Evolutionary conservation across 2,113 vertebrate species (phyloP), one percentile per base, ranked within the genome.

Genomic region (Bostrychus sinensis): DNA sequence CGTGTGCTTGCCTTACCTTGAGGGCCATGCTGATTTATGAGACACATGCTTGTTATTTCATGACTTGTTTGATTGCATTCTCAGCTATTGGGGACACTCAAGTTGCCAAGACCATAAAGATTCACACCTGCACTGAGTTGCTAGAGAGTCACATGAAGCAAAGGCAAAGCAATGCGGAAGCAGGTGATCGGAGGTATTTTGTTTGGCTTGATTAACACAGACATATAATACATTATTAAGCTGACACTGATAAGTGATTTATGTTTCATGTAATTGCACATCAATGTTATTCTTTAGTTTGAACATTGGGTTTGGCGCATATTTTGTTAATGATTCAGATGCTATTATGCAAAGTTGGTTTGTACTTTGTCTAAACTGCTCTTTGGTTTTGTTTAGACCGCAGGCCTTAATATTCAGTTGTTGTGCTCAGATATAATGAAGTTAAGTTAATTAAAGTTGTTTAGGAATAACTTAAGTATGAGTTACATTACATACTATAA

Each of bases 61-160:
- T 74, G 87, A 92, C 88, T 87, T 76, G 81, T 91, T 86, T 86
- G 90, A 90, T 92, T 82, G 83, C 88, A 91, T 92, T 91, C 85
- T 86, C 60, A 61, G 77, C 75, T 72, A 82, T 86, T 30, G 7
- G 19, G 48, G 75, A 71, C 65, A 71, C 70, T 78, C 48, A 6
- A 58, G 70, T 70, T 89, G 84, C 84, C 86, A 86, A 89, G 67
- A 39, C 78, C 62, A 71, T 90, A 88, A 89, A 87, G 85, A 72
- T 46, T 66, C 84, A 88, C 88, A 90, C 89, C 91, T 92, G 86
- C 74, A 70, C 60, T 72, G 70, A 36, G 53, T 34, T 74, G 53
- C 38, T 61, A 22, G 22, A 69, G 48, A 74, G 72, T 70, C 50
- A 80, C 23, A 57, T 53, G 66, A 66, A 66, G 62, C 11, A 6